Evolutionary conservation across 2,888 invertebrate genomes (phyloP).

Genomic region (Azorinus chamasolen): DNA sequence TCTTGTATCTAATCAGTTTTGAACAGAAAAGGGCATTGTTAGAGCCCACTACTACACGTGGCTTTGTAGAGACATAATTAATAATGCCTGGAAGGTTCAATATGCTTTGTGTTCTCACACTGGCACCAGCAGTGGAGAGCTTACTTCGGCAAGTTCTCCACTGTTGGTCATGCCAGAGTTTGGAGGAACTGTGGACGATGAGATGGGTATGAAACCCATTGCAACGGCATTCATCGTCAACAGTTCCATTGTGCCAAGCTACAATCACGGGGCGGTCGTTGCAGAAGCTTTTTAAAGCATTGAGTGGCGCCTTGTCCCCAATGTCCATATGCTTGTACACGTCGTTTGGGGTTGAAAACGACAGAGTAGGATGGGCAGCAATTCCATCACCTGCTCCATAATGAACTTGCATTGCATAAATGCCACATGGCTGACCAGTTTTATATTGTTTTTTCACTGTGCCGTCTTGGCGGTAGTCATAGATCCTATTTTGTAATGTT

Average conservation of each 20-base stretch:
- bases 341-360: not conserved
- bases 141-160: conserved; percentile 1
- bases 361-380: no score
- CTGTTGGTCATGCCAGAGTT: not conserved
- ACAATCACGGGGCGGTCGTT: not conserved
- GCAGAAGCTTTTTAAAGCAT: conserved; percentile 6
- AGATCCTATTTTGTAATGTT: no score
- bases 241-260: conserved; percentile 12
- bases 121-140: not conserved
- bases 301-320: not conserved
- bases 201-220: conserved; percentile 27
- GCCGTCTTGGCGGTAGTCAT: no score
- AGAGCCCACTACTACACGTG: conserved; percentile 8
- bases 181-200: not conserved
- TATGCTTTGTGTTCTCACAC: not conserved
- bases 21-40: conserved; percentile 7
- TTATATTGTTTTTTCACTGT: no score
- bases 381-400: no score
- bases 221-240: conserved; percentile 10
- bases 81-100: not conserved
- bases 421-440: no score
- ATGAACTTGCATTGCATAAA: no score
- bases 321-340: not conserved
- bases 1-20: no score
- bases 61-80: not conserved